These are phyloP conservation scores for Vulpes lagopus DNA, from an alignment of 2,113 vertebrate species.

Conservation along the genomic window DNA sequence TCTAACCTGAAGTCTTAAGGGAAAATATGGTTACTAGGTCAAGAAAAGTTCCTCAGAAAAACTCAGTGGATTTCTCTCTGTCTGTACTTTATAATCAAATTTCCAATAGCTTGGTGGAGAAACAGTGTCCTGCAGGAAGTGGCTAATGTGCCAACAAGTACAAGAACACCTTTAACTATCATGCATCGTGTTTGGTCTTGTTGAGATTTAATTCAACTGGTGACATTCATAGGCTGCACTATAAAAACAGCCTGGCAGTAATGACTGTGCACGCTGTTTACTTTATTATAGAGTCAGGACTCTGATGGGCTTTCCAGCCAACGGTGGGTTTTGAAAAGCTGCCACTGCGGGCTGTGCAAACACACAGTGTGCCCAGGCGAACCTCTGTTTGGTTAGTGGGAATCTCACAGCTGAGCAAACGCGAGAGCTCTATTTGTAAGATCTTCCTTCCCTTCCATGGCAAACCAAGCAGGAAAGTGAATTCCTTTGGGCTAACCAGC, in stretches of 20 bases:
- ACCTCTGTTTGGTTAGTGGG: constrained; percentile 58
- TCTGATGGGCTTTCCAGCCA: constrained; percentile 79
- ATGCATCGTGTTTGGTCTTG: constrained; percentile 34
- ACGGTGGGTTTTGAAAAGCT: constrained; percentile 76
- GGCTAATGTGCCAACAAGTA: background rate
- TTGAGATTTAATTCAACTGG: constrained; percentile 68
- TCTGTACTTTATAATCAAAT: background rate
- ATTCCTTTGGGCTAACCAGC: constrained; percentile 39
- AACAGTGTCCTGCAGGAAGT: background rate
- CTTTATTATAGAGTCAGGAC: constrained; percentile 68
- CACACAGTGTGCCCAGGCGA: background rate
- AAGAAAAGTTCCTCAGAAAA: background rate
- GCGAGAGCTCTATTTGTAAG: background rate
- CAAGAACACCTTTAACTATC: constrained; percentile 28
- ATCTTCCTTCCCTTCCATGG: constrained; percentile 12
- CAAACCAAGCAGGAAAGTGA: constrained; percentile 56
- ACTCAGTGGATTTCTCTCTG: background rate
- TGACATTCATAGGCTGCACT: constrained; percentile 65
- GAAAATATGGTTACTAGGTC: background rate
- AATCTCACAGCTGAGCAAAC: constrained; percentile 80
- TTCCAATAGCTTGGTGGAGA: background rate
- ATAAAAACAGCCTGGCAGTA: constrained; percentile 30
- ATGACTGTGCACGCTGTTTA: constrained; percentile 65
- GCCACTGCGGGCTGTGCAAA: constrained; percentile 71
- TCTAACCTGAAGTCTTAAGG: background rate